Evolutionary conservation across 2,113 vertebrate genomes (phyloP), one percentile per base, ranked within the genome.

Genomic region (Petromus typicus): DNA sequence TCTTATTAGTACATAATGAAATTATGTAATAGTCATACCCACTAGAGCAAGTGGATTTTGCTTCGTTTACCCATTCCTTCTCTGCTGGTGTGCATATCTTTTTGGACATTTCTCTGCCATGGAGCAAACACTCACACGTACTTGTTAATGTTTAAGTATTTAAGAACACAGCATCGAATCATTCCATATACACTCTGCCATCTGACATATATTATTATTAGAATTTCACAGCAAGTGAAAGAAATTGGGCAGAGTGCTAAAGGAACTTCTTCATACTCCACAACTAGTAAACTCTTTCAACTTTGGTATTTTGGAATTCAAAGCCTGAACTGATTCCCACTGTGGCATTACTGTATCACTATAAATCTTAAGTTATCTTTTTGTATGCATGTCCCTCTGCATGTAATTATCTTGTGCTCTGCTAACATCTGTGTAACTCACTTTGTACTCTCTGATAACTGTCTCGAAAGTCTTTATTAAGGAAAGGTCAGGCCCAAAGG

Each of bases 191-290:
- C 2, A 22, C 25, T 40, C 7, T 78, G 25, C 61, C 71, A 85
- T 73, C 32, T 10, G 32, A 51, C 45, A 30, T 90, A 34, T 37
- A 34, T 56, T 66, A 64, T 91, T 67, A 89, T 78, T 22, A 7
- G 37, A 90, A 40, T 81, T 92, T 96, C 81, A 94, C 61, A 84
- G 69, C 83, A 89, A 54, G 59, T 30, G 86, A 79, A 59, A n/a
- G 20, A 83, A 93, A 82, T 30, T 83, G 91, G 91, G 51, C 90
- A 87, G 75, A 87, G 43, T n/a, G 11, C 57, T 69, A 6, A 88
- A 90, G n/a, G n/a, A 78, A 61, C 5, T 61, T 79, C 12, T 91
- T 90, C 11, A 56, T 73, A 48, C n/a, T 51, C 82, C 45, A 71
- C 23, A 86, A 54, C 23, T 86, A 76, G 17, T 59, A 89, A 85